These are phyloP conservation scores for Podarcis muralis DNA, from an alignment of 2,113 vertebrate genomes.

Conservation along the genomic window DNA sequence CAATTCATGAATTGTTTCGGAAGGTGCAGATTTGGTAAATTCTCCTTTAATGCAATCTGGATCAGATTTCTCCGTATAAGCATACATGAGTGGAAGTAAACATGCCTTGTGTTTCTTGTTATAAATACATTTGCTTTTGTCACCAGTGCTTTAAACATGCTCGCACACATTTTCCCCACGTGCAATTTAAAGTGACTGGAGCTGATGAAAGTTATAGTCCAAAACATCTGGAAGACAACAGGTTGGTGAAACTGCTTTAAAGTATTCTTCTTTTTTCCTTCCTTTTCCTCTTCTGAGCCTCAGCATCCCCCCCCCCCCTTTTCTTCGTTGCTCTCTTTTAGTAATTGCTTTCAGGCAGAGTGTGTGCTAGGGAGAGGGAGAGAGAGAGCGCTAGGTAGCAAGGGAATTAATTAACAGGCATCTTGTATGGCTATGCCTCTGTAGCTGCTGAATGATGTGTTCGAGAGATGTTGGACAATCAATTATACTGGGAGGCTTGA, in stretches of 20 bases:
- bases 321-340: background rate
- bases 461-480: background rate
- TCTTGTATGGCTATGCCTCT: background rate
- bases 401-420: slow-evolving; percentile 7
- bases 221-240: too few relatives aligned
- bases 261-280: background rate
- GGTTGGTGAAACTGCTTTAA: too few relatives aligned
- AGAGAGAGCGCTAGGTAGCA: background rate
- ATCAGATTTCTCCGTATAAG: too few relatives aligned
- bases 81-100: background rate
- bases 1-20: too few relatives aligned
- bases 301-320: background rate
- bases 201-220: too few relatives aligned
- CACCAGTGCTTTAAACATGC: background rate
- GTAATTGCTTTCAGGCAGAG: background rate
- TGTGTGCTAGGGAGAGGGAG: background rate
- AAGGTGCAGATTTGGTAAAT: too few relatives aligned
- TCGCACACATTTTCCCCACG: background rate
- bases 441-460: background rate
- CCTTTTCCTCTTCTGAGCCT: background rate
- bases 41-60: too few relatives aligned
- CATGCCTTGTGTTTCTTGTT: background rate
- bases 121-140: background rate
- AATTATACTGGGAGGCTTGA: background rate
- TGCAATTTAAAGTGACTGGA: background rate